Evolutionary conservation across 2,797 vertebrate genomes (phyloP).

Genomic region (Microctenopoma steveboyesi): DNA sequence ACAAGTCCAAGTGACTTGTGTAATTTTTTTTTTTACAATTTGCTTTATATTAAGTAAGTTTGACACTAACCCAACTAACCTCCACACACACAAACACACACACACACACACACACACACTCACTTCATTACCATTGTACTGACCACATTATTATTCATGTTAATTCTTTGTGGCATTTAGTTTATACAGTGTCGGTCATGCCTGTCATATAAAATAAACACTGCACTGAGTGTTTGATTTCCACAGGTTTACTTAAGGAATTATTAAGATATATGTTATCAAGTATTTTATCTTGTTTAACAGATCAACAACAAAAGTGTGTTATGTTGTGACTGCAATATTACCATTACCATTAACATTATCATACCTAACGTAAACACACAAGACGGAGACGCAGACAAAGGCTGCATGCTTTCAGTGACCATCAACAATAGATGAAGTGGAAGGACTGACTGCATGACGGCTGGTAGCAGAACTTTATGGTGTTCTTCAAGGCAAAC

Average conservation of each 20-base stretch:
- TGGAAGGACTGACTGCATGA: conserved; percentile 22
- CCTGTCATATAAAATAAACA: conserved; percentile 49
- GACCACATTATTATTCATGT: conserved; percentile 39
- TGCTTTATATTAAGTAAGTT: not conserved
- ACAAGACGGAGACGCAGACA: conserved; percentile 12
- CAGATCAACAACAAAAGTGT: not conserved
- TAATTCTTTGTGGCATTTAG: conserved; percentile 54
- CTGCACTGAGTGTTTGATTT: conserved; percentile 24
- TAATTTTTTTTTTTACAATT: not conserved
- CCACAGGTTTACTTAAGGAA: not conserved
- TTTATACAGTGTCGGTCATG: conserved; percentile 37
- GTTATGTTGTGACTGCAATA: not conserved
- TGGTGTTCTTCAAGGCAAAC: conserved; percentile 51
- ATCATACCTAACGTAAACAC: not conserved
- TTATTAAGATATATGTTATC: not conserved
- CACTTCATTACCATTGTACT: conserved; percentile 37
- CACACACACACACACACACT: not conserved
- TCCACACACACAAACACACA: not conserved
- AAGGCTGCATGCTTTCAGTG: conserved; percentile 17
- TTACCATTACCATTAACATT: not conserved
- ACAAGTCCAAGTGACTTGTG: not conserved
- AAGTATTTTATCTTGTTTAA: conserved; percentile 9
- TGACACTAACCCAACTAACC: conserved; percentile 6
- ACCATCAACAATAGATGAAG: conserved; percentile 50
- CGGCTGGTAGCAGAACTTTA: conserved; percentile 40